A percentile compares a stretch with the other conserved stretches of the same genome.
Evolutionary conservation across 2,113 vertebrate species (phyloP).

Genomic region (Cyphomyrus plagiostoma): DNA sequence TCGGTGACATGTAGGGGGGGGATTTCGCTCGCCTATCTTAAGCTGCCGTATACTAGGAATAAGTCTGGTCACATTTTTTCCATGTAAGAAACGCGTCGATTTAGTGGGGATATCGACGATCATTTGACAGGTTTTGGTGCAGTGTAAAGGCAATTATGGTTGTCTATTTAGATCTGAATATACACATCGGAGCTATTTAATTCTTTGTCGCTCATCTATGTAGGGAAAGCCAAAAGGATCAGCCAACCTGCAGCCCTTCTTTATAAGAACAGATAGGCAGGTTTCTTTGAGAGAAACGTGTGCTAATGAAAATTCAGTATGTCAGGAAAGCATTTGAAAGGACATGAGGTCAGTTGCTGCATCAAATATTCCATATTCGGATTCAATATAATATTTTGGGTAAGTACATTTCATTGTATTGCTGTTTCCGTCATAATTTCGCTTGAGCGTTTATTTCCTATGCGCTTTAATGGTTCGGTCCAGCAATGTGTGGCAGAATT

Average conservation of each 20-base stretch:
- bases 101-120: not conserved
- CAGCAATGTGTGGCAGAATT: not conserved
- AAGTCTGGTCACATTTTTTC: not conserved
- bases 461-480: not conserved
- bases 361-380: conserved; percentile 99
- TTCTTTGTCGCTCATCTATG: conserved; percentile 13
- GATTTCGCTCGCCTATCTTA: conserved; percentile 14
- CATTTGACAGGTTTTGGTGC: not conserved
- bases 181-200: not conserved
- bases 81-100: not conserved
- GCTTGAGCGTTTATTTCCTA: not conserved
- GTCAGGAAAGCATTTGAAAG: conserved; percentile 96
- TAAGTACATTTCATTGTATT: conserved; percentile 55
- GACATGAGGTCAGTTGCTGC: conserved; percentile 98
- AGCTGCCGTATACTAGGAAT: not conserved
- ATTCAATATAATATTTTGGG: conserved; percentile 99
- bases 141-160: conserved; percentile 12
- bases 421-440: not conserved
- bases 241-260: conserved; percentile 25
- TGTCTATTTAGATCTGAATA: conserved; percentile 13
- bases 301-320: conserved; percentile 57
- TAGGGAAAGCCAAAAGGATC: not conserved
- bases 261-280: conserved; percentile 18
- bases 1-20: not conserved
- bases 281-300: conserved; percentile 4